Evolutionary conservation across 2,113 vertebrate genomes (phyloP), one percentile per base, ranked within the genome.

Genomic region (Montifringilla adamsi): DNA sequence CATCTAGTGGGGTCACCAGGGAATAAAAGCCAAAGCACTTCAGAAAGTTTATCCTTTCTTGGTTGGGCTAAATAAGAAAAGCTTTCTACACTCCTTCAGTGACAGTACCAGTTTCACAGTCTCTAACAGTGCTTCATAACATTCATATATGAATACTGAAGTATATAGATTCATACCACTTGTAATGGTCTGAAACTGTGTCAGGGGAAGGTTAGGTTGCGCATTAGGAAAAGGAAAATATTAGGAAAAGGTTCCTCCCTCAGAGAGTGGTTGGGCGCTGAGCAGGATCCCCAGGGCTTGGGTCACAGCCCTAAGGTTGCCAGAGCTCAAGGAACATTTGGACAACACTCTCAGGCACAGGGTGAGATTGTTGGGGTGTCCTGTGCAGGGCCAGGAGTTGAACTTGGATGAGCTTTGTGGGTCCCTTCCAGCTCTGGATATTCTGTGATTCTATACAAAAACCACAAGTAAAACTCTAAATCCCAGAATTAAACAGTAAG

Each of bases 1-100:
- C 94, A 95, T 79, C 97, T 97, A 76, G 88, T 89, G 97, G 96
- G 91, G 84, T 58, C 55, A 63, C 26, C 13, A 24, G 5, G 19
- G 14, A 84, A 73, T 17, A 43, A 66, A 66, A 80, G 19, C 15
- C 31, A 11, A 52, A 52, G 11, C 14, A 75, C 9, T 17, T 41
- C 31, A 72, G 30, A 39, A 37, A 56, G 11, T 31, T 23, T 15
- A 5, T 17, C 0, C 27, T 30, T 26, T 27, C 8, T 59, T 41
- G 11, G 5, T 23, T 68, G 75, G 33, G 7, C 18, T 53, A 27
- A 31, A 2, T 4, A 46, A 49, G 10, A 72, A 26, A 64, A 46
- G 16, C 7, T 26, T 89, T 74, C n/a, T 49, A 20, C 13, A 7
- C 12, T 56, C 28, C 28, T 76, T 69, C 60, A 64, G 16, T 11